Evolutionary conservation across 1,140 invertebrate genomes (phyloP).

Genomic region (Dreissena polymorpha): DNA sequence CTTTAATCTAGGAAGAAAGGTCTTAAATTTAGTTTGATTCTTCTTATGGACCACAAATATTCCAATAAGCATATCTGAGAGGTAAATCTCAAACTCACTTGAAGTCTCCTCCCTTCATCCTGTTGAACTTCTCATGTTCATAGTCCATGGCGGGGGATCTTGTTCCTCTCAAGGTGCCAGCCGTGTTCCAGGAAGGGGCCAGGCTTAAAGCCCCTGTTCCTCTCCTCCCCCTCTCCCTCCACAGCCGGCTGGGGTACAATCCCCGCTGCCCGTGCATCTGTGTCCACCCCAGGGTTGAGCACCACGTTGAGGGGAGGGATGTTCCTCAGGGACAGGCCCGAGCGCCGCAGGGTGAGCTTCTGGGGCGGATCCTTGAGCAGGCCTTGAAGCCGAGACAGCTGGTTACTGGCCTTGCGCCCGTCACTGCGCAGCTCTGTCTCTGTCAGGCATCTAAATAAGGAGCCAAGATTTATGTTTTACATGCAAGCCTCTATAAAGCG

Average conservation of each 20-base stretch:
- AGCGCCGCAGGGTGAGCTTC: constrained; percentile 63
- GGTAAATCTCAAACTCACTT: constrained; percentile 70
- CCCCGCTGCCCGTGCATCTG: constrained; percentile 62
- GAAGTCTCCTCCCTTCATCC: constrained; percentile 75
- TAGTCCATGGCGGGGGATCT: constrained; percentile 75
- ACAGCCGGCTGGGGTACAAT: constrained; percentile 58
- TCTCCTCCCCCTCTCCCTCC: constrained; percentile 59
- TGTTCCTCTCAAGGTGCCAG: constrained; percentile 72
- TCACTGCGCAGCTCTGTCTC: constrained; percentile 73
- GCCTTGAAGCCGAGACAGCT: constrained; percentile 73
- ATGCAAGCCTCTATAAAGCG: too few species aligned
- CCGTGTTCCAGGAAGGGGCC: constrained; percentile 70
- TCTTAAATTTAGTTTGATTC: too few species aligned
- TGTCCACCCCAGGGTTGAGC: constrained; percentile 74
- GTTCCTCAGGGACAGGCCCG: constrained; percentile 62
- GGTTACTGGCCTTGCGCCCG: constrained; percentile 74
- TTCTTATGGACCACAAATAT: too few species aligned
- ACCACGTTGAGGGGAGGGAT: constrained; percentile 76
- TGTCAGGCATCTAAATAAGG: constrained; percentile 57
- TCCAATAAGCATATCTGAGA: too few species aligned
- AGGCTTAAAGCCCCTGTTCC: constrained; percentile 74
- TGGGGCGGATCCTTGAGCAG: constrained; percentile 75
- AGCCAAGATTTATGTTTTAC: background rate
- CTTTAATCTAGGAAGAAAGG: too few species aligned
- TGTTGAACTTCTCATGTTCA: constrained; percentile 69